These are phyloP conservation scores for Agrilus planipennis DNA, from an alignment of 1,140 invertebrate genomes.

Conservation along the genomic window DNA sequence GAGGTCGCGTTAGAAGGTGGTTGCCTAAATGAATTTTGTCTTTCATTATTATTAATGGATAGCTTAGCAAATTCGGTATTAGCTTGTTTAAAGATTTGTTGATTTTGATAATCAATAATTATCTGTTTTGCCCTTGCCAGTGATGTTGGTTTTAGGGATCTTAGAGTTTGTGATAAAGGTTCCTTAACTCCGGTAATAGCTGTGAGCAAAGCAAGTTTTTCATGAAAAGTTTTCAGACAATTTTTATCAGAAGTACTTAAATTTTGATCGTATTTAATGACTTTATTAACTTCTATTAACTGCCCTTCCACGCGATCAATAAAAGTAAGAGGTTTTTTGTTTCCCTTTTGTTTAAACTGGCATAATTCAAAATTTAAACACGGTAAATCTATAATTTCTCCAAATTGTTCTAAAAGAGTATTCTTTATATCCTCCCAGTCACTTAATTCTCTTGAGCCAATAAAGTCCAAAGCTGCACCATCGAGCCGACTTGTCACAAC, in stretches of 20 bases:
- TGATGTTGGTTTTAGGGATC: background rate
- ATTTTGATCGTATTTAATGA: background rate
- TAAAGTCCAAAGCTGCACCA: no score
- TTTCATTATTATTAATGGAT: background rate
- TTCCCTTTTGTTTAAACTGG: background rate
- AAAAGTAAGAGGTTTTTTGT: no score
- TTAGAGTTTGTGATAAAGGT: background rate
- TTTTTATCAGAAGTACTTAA: background rate
- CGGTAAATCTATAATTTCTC: background rate
- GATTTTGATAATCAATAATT: background rate
- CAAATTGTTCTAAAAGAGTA: no score
- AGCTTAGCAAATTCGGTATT: background rate
- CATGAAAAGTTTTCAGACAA: background rate
- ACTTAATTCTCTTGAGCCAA: no score
- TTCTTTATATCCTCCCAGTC: no score
- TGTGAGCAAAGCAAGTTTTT: no score
- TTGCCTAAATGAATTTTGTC: no score
- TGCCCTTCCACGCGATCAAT: no score
- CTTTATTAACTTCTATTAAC: no score
- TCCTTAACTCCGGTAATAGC: background rate
- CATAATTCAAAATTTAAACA: constrained; percentile 1
- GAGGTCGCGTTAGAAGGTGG: no score
- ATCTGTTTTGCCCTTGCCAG: background rate
- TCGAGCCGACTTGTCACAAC: background rate
- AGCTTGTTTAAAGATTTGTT: background rate